Evolutionary conservation across 2,797 vertebrate species (phyloP), one percentile per base, ranked within the genome.

Genomic region (Xerus rutilus): DNA sequence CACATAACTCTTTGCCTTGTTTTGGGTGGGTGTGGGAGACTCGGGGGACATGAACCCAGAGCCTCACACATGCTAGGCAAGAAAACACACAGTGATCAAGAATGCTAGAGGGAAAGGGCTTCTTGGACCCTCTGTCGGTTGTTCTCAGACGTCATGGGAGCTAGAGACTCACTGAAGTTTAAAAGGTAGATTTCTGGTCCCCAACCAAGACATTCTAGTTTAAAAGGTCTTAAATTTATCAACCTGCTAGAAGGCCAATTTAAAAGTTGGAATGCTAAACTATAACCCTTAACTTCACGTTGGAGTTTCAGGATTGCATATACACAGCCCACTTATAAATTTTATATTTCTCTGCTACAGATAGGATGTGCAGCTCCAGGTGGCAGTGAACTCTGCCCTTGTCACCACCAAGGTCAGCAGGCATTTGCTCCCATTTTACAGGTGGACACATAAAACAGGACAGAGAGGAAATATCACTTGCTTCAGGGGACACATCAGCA

Each of bases 181-280:
- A 74, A 93, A 89, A 83, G 54, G 64, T 21, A 64, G 39, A 65
- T 89, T 89, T 89, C 74, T 79, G 64, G 57, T n/a, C 7, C 14
- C 30, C 28, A 77, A 15, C 13, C 39, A 18, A 64, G 82, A 92
- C 21, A 89, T 57, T 57, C 43, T 86, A 23, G 52, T 35, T 91
- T 25, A 67, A 84, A 23, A 73, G 17, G 25, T 65, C 79, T 73
- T 86, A 45, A 91, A 30, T 23, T 32, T 23, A 83, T 32, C 83
- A 88, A 21, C 83, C 85, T 67, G 64, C 47, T 57, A 74, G 35
- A 92, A 69, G 39, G 21, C n/a, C 35, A 59, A 82, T 47, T 59
- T 76, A 59, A 82, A 97, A 94, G 3, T 82, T 1, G 49, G 28
- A 88, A 69, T 52, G 43, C 21, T 81, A 82, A 90, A 73, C 57